Evolutionary conservation across 1,140 invertebrate species (phyloP).

Genomic region (Gonioctena quinquepunctata): DNA sequence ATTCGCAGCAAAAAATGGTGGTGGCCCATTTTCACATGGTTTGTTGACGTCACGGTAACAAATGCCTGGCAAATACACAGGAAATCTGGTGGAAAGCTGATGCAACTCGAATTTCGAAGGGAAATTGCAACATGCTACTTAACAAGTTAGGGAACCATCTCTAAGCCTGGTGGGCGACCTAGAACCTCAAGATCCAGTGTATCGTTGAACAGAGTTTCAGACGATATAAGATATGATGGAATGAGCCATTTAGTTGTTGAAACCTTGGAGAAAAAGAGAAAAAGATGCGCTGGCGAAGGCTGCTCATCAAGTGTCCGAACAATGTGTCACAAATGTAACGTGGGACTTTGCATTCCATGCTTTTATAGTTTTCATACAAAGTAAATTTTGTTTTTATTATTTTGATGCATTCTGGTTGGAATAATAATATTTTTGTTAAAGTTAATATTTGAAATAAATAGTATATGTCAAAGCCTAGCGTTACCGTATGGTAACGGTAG

Average conservation of each 20-base stretch:
- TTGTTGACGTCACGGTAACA: slow-evolving; percentile 43
- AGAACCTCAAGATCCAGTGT: background rate
- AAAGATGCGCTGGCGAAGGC: background rate
- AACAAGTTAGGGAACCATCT: background rate
- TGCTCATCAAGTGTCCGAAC: background rate
- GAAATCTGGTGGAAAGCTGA: slow-evolving; percentile 27
- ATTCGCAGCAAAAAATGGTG: slow-evolving; percentile 52
- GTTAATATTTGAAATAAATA: background rate
- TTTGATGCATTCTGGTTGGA: too few species aligned
- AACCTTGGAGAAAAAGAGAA: background rate
- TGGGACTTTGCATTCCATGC: background rate
- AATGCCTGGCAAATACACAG: slow-evolving; percentile 48
- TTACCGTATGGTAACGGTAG: background rate
- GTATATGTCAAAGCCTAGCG: background rate
- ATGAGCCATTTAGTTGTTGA: background rate
- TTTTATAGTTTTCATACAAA: background rate
- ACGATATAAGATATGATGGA: background rate
- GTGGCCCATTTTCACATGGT: slow-evolving; percentile 45
- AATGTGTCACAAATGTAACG: background rate
- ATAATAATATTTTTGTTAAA: background rate
- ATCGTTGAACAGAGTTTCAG: background rate
- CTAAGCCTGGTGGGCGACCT: background rate
- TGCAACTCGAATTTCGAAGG: slow-evolving; percentile 39
- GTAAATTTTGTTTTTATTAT: background rate
- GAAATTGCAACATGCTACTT: slow-evolving; percentile 26